Evolutionary conservation across 1,140 invertebrate genomes (phyloP).

Genomic region (Pachypsylla venusta): DNA sequence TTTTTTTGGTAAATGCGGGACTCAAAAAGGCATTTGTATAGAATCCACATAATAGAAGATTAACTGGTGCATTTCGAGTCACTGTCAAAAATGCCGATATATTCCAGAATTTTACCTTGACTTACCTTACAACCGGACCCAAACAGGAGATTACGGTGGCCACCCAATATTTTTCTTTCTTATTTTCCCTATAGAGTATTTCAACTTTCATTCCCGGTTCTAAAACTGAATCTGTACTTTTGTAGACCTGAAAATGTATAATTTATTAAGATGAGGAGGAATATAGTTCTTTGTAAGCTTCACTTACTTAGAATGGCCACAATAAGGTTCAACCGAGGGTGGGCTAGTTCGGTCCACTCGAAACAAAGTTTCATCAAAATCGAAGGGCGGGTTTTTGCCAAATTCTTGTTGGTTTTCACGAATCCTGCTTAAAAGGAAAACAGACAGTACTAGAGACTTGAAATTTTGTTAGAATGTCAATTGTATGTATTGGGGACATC

Average conservation of each 20-base stretch:
- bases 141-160: background rate
- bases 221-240: background rate
- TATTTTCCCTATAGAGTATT: background rate
- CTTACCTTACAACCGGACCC: constrained; percentile 4
- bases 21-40: background rate
- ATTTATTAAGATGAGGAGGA: no score
- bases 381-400: no score
- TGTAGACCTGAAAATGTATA: background rate
- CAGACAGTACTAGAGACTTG: no score
- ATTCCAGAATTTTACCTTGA: background rate
- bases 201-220: constrained; percentile 3
- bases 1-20: background rate
- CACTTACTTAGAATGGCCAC: no score
- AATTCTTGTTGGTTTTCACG: no score
- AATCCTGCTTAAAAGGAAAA: no score
- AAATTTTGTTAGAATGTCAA: no score
- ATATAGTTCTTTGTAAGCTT: no score
- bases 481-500: no score
- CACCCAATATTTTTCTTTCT: background rate
- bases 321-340: no score
- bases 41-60: background rate
- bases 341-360: no score
- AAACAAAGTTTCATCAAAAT: no score
- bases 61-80: background rate
- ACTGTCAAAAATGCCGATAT: background rate